Evolutionary conservation across 2,113 vertebrate genomes (phyloP).

Genomic region (Sorex fumeus): DNA sequence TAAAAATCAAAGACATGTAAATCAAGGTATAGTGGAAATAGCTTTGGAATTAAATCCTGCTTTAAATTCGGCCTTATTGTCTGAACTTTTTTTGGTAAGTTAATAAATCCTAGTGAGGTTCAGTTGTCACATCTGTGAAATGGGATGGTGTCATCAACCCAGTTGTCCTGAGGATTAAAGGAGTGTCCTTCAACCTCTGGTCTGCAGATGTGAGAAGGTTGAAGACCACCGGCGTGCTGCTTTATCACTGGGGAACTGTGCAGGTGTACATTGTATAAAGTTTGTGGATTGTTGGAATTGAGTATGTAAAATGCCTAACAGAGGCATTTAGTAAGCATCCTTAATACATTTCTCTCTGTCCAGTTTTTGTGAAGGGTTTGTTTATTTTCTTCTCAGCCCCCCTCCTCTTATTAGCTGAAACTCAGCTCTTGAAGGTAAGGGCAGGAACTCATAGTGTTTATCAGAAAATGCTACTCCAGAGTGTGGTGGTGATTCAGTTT

Average conservation of each 20-base stretch:
- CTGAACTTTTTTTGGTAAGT: background rate
- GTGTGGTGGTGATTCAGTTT: background rate
- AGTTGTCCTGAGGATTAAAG: background rate
- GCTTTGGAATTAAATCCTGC: slow-evolving; percentile 21
- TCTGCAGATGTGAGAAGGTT: too few relatives aligned
- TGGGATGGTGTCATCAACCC: background rate
- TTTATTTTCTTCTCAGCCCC: background rate
- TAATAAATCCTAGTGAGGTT: background rate
- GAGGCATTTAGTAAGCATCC: background rate
- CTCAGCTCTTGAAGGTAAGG: background rate
- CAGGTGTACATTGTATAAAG: too few relatives aligned
- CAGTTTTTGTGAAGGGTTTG: background rate
- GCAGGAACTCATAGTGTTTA: background rate
- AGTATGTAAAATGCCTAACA: background rate
- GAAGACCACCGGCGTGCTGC: too few relatives aligned
- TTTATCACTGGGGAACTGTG: too few relatives aligned
- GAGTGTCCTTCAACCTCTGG: too few relatives aligned
- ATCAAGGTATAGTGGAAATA: background rate
- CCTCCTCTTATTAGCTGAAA: background rate
- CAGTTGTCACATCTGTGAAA: slow-evolving; percentile 9
- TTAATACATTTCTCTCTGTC: background rate
- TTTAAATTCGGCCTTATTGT: background rate
- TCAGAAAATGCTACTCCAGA: background rate
- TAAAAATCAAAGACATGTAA: background rate
- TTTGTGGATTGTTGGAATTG: too few relatives aligned